Conservation (phyloP, 2,888 invertebrate species). For the Monochamus alternatus region DNA sequence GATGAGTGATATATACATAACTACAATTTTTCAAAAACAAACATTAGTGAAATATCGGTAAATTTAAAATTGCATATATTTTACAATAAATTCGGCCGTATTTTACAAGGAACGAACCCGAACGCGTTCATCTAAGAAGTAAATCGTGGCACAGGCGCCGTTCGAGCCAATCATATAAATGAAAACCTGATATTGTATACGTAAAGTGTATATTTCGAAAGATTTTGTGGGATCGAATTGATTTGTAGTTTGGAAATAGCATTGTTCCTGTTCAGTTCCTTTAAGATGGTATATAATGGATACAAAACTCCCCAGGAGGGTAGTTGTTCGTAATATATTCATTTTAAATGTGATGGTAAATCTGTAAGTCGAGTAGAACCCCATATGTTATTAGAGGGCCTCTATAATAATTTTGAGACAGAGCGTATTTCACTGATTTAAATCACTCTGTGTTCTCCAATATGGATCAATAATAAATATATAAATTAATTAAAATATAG, state of each 20-base stretch:
- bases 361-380: conserved; percentile 27
- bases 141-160: not conserved
- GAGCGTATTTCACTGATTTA: not conserved
- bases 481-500: not conserved
- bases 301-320: conserved; percentile 56
- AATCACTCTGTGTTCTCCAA: not conserved
- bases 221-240: conserved; percentile 69
- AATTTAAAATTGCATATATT: no score
- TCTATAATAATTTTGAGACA: conserved; percentile 21
- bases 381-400: conserved; percentile 29
- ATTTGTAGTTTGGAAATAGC: conserved; percentile 70
- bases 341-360: conserved; percentile 53
- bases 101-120: no score
- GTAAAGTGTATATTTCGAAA: conserved; percentile 42
- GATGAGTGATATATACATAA: no score
- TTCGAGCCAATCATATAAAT: conserved; percentile 5
- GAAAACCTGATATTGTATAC: conserved; percentile 22
- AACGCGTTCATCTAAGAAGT: not conserved
- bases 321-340: conserved; percentile 57
- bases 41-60: no score
- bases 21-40: no score
- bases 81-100: no score
- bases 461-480: not conserved
- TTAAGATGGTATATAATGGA: conserved; percentile 51
- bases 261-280: conserved; percentile 62